These are phyloP conservation scores for Cordilura impudica DNA, from an alignment of 2,888 invertebrate genomes.

Conservation along the genomic window DNA sequence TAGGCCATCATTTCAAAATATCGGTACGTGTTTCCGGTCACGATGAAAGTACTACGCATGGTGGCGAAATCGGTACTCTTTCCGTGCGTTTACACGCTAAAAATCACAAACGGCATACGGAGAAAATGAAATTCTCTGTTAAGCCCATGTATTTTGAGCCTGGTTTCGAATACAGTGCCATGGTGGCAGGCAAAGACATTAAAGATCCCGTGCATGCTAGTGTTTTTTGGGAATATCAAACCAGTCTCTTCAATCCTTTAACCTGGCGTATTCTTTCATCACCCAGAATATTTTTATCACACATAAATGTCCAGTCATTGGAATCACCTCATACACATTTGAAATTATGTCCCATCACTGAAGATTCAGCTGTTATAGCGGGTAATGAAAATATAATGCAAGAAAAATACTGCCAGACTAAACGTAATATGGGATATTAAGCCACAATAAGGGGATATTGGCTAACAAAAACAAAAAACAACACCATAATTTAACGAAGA, in stretches of 20 bases:
- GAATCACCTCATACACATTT: slow-evolving; percentile 80
- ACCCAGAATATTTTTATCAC: slow-evolving; percentile 86
- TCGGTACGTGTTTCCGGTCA: slow-evolving; percentile 86
- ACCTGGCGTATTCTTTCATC: slow-evolving; percentile 89
- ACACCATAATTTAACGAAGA: neutral
- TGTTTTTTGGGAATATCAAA: slow-evolving; percentile 88
- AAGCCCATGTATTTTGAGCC: slow-evolving; percentile 81
- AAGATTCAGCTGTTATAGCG: slow-evolving; percentile 82
- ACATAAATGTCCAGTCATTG: slow-evolving; percentile 84
- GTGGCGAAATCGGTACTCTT: slow-evolving; percentile 88
- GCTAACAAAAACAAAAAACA: neutral
- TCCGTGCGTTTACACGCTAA: slow-evolving; percentile 83
- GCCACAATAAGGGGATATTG: neutral
- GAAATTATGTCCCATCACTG: slow-evolving; percentile 83
- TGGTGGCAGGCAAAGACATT: slow-evolving; percentile 84
- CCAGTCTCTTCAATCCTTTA: slow-evolving; percentile 88
- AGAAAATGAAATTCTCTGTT: slow-evolving; percentile 81
- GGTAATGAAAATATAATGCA: slow-evolving; percentile 78
- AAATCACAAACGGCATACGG: slow-evolving; percentile 80
- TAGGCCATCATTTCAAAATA: slow-evolving; percentile 89
- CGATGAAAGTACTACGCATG: slow-evolving; percentile 84
- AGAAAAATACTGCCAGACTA: slow-evolving; percentile 68
- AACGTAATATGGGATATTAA: neutral
- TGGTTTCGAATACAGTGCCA: slow-evolving; percentile 83
- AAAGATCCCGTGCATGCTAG: slow-evolving; percentile 84